phyloP scores from a whole-genome alignment of 2,113 vertebrate genomes.

The Rhinogobius similis region DNA sequence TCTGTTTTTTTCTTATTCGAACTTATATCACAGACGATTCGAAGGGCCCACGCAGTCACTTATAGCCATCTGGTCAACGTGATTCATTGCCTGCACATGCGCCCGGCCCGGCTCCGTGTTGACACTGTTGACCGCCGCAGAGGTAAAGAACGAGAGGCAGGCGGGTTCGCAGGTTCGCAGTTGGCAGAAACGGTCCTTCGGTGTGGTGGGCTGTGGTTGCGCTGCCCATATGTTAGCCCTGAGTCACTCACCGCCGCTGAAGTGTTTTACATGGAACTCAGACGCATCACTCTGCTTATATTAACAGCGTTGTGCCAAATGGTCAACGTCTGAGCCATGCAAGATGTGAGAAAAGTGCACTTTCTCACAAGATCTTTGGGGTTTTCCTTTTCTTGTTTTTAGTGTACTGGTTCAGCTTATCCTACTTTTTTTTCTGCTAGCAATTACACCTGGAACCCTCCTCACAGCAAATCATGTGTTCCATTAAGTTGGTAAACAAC shows the following conservation, averaged over 20 bases:
- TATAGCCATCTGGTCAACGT: constrained; percentile 50
- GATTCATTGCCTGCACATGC: constrained; percentile 62
- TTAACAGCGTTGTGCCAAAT: constrained; percentile 54
- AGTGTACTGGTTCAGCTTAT: no score
- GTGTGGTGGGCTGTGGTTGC: constrained; percentile 57
- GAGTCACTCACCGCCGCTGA: constrained; percentile 44
- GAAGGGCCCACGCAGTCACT: constrained; percentile 42
- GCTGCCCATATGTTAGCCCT: constrained; percentile 35
- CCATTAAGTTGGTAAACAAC: neutral
- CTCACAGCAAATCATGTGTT: neutral
- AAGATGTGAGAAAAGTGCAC: neutral
- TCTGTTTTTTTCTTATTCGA: constrained; percentile 19
- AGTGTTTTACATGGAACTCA: constrained; percentile 59
- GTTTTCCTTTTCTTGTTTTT: neutral
- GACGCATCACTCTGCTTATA: constrained; percentile 53
- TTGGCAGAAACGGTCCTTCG: constrained; percentile 54
- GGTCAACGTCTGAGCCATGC: constrained; percentile 14
- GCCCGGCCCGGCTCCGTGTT: constrained; percentile 55
- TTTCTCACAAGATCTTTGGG: constrained; percentile 30
- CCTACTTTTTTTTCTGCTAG: neutral
- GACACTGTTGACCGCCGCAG: constrained; percentile 68
- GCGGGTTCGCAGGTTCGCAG: constrained; percentile 61
- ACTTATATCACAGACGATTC: constrained; percentile 52
- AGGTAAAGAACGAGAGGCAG: constrained; percentile 62
- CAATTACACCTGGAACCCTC: neutral